Conservation (phyloP, 2,888 invertebrate species). For the Cacoxenus indagator region DNA sequence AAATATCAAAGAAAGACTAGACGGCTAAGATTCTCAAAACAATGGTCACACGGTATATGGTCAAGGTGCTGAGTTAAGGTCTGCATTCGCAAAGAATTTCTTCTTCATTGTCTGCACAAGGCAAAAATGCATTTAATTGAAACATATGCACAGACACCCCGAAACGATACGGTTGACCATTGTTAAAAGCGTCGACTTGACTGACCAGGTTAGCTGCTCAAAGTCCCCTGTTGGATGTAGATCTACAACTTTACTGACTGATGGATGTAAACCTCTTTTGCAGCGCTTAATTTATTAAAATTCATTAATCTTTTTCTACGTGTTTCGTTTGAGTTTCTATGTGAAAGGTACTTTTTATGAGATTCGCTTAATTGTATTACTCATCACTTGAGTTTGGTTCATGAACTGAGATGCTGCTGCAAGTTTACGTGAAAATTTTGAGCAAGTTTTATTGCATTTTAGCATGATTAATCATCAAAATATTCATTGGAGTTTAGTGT, state of each 20-base stretch:
- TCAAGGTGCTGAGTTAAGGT: slow-evolving; percentile 59
- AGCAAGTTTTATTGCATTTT: slow-evolving; percentile 28
- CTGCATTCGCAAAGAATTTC: neutral
- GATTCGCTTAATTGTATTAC: slow-evolving; percentile 40
- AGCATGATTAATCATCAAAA: slow-evolving; percentile 63
- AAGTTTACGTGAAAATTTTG: slow-evolving; percentile 21
- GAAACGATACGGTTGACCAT: slow-evolving; percentile 34
- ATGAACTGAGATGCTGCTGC: neutral
- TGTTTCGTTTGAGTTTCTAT: slow-evolving; percentile 41
- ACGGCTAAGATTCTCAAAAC: neutral
- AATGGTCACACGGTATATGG: slow-evolving; percentile 37
- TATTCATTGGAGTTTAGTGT: slow-evolving; percentile 57
- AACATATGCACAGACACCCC: slow-evolving; percentile 59
- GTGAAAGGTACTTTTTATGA: slow-evolving; percentile 30
- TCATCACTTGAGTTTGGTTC: neutral
- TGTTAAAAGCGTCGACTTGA: slow-evolving; percentile 30
- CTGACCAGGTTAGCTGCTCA: slow-evolving; percentile 3
- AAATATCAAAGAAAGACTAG: neutral
- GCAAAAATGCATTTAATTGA: slow-evolving; percentile 65
- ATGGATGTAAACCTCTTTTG: slow-evolving; percentile 29
- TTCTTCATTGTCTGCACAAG: slow-evolving; percentile 26
- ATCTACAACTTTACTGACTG: neutral
- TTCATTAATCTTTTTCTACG: slow-evolving; percentile 62
- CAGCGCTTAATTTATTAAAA: slow-evolving; percentile 47
- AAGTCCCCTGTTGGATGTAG: slow-evolving; percentile 56